Percentiles rank a stretch among this genome's conserved stretches.
These are phyloP conservation scores for Operophtera brumata DNA, from an alignment of 2,888 invertebrate genomes.

Conservation along the genomic window DNA sequence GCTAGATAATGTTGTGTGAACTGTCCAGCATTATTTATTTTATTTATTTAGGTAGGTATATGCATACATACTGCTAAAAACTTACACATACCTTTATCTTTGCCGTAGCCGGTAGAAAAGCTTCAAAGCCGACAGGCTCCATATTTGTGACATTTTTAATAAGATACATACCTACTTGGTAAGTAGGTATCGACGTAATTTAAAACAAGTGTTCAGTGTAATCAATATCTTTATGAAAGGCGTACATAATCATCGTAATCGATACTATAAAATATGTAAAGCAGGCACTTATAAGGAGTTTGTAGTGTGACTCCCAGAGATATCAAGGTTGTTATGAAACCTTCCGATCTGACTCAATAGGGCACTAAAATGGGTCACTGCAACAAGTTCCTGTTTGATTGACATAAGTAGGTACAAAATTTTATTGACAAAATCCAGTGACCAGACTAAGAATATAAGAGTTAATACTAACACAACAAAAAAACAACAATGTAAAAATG, in stretches of 20 bases:
- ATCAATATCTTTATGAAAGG: conserved; percentile 23
- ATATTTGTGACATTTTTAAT: background rate
- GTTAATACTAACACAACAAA: no score
- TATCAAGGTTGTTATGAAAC: conserved; percentile 9
- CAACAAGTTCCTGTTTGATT: background rate
- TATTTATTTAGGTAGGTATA: no score
- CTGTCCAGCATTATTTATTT: no score
- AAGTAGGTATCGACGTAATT: conserved; percentile 10
- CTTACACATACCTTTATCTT: no score
- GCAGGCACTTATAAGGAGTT: conserved; percentile 7
- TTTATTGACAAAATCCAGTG: no score
- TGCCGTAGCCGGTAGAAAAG: no score
- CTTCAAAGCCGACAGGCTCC: background rate
- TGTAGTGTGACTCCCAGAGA: conserved; percentile 13
- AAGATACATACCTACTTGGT: background rate
- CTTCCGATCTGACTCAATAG: conserved; percentile 6
- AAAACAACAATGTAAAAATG: no score
- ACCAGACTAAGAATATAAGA: no score
- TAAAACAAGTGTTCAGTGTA: conserved; percentile 14
- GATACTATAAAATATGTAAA: conserved; percentile 23
- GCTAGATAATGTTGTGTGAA: no score
- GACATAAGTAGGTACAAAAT: no score
- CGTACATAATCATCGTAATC: conserved; percentile 28
- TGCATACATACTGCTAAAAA: no score
- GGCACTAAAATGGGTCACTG: conserved; percentile 7